Evolutionary conservation across 2,888 invertebrate species (phyloP).

Genomic region (Dermolepida albohirtum): DNA sequence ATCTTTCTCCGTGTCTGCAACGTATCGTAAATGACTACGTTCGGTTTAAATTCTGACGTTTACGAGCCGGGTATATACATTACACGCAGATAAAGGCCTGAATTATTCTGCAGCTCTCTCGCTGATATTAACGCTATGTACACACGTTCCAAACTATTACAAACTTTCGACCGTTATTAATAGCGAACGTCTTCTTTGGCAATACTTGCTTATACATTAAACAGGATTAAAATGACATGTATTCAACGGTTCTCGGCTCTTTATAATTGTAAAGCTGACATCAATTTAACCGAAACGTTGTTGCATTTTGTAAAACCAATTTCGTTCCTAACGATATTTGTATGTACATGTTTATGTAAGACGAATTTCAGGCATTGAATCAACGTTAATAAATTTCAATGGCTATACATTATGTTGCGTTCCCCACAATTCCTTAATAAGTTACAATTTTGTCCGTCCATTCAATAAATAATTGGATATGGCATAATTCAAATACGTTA

Average conservation of each 20-base stretch:
- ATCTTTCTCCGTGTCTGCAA: background rate
- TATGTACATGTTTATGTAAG: too few relatives aligned
- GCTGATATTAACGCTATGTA: conserved; percentile 28
- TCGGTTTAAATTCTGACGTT: conserved; percentile 35
- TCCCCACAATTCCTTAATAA: too few relatives aligned
- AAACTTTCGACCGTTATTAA: conserved; percentile 36
- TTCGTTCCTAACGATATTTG: too few relatives aligned
- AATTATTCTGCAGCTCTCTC: conserved; percentile 22
- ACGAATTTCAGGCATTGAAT: too few relatives aligned
- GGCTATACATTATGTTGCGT: too few relatives aligned
- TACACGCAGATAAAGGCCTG: conserved; percentile 32
- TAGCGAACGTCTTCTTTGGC: conserved; percentile 21
- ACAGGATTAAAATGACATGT: conserved; percentile 23
- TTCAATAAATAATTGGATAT: too few relatives aligned
- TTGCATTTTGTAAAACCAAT: too few relatives aligned
- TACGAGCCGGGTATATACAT: conserved; percentile 33
- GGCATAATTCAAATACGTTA: too few relatives aligned
- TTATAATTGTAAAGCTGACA: too few relatives aligned
- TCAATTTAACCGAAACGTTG: too few relatives aligned
- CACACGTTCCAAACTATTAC: conserved; percentile 27
- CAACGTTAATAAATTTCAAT: too few relatives aligned
- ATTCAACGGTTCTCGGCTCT: conserved; percentile 3
- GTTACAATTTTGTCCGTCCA: too few relatives aligned
- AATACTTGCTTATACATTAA: conserved; percentile 19
- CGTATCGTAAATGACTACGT: conserved; percentile 32